Percentiles rank a stretch among this genome's conserved stretches.
Conservation (phyloP, 2,113 vertebrate genomes). For the Chauna torquata region DNA sequence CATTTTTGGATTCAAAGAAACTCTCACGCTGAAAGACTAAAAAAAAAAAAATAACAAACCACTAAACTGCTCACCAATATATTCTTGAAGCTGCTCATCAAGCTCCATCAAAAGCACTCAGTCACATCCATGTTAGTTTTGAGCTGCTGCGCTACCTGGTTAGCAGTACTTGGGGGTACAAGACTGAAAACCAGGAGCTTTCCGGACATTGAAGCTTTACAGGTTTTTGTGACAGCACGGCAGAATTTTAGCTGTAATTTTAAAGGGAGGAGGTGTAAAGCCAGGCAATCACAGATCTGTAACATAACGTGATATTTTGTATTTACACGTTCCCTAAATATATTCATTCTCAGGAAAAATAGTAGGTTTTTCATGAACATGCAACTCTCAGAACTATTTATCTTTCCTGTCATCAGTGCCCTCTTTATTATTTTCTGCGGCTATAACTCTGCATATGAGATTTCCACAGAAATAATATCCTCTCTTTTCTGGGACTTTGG, state of each 20-base stretch:
- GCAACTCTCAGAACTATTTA: background rate
- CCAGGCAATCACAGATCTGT: background rate
- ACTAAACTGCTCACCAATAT: background rate
- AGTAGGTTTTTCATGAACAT: background rate
- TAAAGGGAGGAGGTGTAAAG: background rate
- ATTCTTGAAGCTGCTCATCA: background rate
- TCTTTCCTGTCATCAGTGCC: background rate
- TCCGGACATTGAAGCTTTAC: background rate
- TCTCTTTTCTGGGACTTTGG: conserved; percentile 15
- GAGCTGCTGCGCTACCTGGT: background rate
- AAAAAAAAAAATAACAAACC: background rate
- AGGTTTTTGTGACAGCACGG: background rate
- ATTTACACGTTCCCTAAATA: background rate
- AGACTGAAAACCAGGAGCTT: background rate
- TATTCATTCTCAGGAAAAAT: background rate
- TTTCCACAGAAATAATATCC: conserved; percentile 3
- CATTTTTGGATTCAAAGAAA: background rate
- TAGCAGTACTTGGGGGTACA: background rate
- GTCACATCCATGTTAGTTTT: background rate
- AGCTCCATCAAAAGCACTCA: background rate
- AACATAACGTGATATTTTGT: background rate
- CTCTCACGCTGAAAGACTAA: background rate
- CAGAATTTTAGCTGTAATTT: background rate
- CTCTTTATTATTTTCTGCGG: background rate
- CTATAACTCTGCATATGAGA: background rate